Conservation (phyloP, 2,888 invertebrate genomes). For the Serrognathus titanus region DNA sequence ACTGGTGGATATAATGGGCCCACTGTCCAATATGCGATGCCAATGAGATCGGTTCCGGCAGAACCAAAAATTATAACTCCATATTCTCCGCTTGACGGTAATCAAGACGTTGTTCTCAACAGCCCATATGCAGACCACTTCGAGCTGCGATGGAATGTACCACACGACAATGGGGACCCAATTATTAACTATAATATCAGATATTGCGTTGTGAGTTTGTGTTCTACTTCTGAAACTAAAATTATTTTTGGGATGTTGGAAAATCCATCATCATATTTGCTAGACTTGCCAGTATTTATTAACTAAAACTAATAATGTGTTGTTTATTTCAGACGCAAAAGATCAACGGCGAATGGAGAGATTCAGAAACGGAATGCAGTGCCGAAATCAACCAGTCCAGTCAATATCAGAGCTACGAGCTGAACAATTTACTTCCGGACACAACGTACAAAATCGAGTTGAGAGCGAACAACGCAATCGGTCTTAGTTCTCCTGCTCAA, state of each 20-base stretch:
- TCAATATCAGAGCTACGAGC: constrained; percentile 62
- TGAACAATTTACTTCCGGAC: constrained; percentile 69
- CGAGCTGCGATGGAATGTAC: constrained; percentile 80
- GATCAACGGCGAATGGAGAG: constrained; percentile 65
- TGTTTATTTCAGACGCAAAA: constrained; percentile 57
- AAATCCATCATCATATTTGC: no score
- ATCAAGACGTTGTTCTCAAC: constrained; percentile 49
- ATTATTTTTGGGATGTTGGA: no score
- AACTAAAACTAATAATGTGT: not conserved
- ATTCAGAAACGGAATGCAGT: constrained; percentile 52
- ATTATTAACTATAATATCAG: constrained; percentile 79
- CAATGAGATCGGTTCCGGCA: constrained; percentile 73
- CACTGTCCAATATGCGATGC: constrained; percentile 65
- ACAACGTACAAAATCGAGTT: constrained; percentile 82
- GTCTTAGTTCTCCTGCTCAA: constrained; percentile 73
- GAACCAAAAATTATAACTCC: constrained; percentile 62
- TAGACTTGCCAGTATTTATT: not conserved
- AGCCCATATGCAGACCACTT: constrained; percentile 74
- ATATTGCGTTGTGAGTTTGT: constrained; percentile 70
- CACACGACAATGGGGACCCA: constrained; percentile 85
- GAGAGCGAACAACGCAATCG: constrained; percentile 81
- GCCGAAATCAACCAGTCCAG: constrained; percentile 60
- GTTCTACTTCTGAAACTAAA: no score
- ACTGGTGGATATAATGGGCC: constrained; percentile 67
- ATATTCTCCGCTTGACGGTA: constrained; percentile 38